Evolutionary conservation across 2,113 vertebrate genomes (phyloP).

Genomic region (Hemichromis elongatus): DNA sequence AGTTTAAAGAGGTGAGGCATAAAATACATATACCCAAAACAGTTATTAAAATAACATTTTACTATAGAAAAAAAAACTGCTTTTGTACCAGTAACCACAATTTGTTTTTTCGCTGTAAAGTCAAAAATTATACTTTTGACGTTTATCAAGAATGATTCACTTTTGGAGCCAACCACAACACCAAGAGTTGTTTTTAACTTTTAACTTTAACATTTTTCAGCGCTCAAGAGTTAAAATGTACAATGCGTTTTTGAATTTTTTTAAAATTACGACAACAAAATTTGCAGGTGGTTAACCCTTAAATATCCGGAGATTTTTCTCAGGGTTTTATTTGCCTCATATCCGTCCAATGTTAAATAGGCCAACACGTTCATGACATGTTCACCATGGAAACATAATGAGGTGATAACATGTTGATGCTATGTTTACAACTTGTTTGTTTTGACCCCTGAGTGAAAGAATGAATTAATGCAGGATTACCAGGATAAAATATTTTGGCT

Average conservation of each 20-base stretch:
- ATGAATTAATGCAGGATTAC: not conserved
- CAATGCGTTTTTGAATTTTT: not conserved
- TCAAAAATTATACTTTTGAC: not conserved
- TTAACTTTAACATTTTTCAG: too few relatives aligned
- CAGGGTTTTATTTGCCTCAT: not conserved
- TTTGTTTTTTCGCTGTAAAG: not conserved
- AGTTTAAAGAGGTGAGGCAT: not conserved
- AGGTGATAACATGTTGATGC: not conserved
- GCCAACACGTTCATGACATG: too few relatives aligned
- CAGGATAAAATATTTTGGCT: not conserved
- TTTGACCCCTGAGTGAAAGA: not conserved
- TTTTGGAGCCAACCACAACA: not conserved
- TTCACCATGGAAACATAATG: not conserved
- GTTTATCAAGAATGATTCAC: not conserved
- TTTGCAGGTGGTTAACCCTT: rapidly evolving
- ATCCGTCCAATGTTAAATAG: not conserved
- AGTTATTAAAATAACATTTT: not conserved
- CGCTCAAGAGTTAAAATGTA: not conserved
- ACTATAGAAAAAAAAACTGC: rapidly evolving
- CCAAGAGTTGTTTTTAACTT: not conserved
- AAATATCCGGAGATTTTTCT: not conserved
- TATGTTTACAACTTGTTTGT: not conserved
- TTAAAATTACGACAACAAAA: not conserved
- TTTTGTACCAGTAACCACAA: rapidly evolving
- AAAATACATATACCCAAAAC: not conserved